These are phyloP conservation scores for Chrysopilus asiliformis DNA, from an alignment of 2,888 invertebrate genomes.

Conservation along the genomic window DNA sequence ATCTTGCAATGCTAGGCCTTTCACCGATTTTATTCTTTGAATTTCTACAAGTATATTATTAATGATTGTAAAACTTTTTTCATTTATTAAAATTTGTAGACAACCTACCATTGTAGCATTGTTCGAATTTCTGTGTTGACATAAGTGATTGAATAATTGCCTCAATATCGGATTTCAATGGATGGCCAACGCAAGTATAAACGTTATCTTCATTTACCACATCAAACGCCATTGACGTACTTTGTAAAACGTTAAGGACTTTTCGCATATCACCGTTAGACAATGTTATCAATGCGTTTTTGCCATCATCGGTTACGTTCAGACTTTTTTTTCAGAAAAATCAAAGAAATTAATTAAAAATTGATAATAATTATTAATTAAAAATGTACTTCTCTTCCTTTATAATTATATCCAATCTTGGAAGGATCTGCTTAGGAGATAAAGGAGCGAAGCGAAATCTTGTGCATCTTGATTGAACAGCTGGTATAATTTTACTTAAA, in stretches of 20 bases:
- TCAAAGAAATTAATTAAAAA: constrained; percentile 7
- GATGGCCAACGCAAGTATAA: constrained; percentile 95
- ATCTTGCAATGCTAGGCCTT: constrained; percentile 87
- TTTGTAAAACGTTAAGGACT: constrained; percentile 91
- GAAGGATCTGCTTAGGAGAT: constrained; percentile 71
- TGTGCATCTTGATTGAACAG: constrained; percentile 95
- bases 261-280: constrained; percentile 97
- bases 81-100: background rate
- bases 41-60: constrained; percentile 41
- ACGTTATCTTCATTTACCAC: constrained; percentile 78
- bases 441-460: constrained; percentile 92
- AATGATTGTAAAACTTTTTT: background rate
- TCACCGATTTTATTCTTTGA: constrained; percentile 68
- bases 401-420: constrained; percentile 74
- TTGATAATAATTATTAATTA: constrained; percentile 7
- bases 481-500: constrained; percentile 95
- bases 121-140: constrained; percentile 25
- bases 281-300: constrained; percentile 73
- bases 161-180: constrained; percentile 76
- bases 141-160: constrained; percentile 73
- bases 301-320: constrained; percentile 72
- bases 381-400: constrained; percentile 59
- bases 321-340: constrained; percentile 56
- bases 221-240: constrained; percentile 86
- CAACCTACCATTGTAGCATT: constrained; percentile 26